Percentiles rank a stretch among this genome's conserved stretches.
Evolutionary conservation across 2,113 vertebrate species (phyloP).

Genomic region (Gasterosteus aculeatus): DNA sequence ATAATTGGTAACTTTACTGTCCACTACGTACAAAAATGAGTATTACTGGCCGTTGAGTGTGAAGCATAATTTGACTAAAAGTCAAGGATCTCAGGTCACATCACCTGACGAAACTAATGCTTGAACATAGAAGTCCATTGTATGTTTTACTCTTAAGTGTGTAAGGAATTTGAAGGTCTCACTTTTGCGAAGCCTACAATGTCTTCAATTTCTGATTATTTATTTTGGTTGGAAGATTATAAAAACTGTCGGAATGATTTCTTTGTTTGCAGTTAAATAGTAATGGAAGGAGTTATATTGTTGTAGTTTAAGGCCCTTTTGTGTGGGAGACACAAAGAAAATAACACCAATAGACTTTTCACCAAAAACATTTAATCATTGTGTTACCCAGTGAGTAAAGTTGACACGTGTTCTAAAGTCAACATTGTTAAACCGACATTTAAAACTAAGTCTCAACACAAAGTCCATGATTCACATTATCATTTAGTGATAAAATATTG

Average conservation of each 20-base stretch:
- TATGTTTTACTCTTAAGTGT: not conserved
- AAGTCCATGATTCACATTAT: not conserved
- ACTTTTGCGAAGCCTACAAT: not conserved
- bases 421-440: not conserved
- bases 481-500: not conserved
- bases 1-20: not conserved
- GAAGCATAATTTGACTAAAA: not conserved
- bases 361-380: not conserved
- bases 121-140: not conserved
- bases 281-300: not conserved
- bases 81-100: not conserved
- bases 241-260: not conserved
- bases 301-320: not conserved
- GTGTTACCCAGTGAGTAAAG: not conserved
- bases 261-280: not conserved
- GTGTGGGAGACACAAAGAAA: not conserved
- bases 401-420: not conserved
- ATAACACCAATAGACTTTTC: not conserved
- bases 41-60: not conserved
- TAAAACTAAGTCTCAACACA: not conserved
- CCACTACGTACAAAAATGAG: not conserved
- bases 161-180: not conserved
- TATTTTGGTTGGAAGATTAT: not conserved
- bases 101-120: not conserved
- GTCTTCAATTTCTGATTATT: not conserved